A percentile compares a stretch with the other conserved stretches of the same genome.
These are phyloP conservation scores for Porphyrio hochstetteri DNA, from an alignment of 2,113 vertebrate species.

Conservation along the genomic window DNA sequence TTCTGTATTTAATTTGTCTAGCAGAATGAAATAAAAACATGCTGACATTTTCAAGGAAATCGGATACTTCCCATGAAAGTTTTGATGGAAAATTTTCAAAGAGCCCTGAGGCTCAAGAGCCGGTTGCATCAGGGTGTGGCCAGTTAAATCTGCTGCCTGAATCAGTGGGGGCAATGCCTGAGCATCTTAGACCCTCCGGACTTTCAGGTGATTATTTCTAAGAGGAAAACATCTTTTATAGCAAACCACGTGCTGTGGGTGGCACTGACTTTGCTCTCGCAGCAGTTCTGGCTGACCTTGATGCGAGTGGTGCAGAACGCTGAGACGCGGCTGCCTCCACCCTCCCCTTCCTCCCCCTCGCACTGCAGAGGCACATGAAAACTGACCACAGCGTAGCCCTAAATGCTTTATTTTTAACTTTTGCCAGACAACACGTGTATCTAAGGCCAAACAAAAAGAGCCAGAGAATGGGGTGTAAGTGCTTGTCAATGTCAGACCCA, in stretches of 20 bases:
- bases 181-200: background rate
- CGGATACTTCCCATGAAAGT: constrained; percentile 7
- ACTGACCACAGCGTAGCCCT: constrained; percentile 21
- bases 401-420: constrained; percentile 67
- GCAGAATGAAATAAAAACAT: constrained; percentile 24
- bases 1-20: background rate
- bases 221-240: background rate
- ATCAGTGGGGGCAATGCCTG: background rate
- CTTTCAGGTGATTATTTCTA: background rate
- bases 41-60: constrained; percentile 32
- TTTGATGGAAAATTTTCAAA: constrained; percentile 28
- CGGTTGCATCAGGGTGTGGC: background rate
- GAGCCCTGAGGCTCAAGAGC: background rate
- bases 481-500: constrained; percentile 30
- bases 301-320: constrained; percentile 12
- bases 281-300: constrained; percentile 52
- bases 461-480: constrained; percentile 13
- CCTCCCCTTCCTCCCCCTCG: background rate
- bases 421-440: constrained; percentile 28
- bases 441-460: constrained; percentile 14
- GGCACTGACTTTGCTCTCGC: constrained; percentile 9
- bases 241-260: background rate
- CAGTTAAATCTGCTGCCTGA: background rate
- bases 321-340: background rate
- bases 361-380: background rate